These are phyloP conservation scores for Semotilus atromaculatus DNA, from an alignment of 2,797 vertebrate genomes.

Conservation along the genomic window DNA sequence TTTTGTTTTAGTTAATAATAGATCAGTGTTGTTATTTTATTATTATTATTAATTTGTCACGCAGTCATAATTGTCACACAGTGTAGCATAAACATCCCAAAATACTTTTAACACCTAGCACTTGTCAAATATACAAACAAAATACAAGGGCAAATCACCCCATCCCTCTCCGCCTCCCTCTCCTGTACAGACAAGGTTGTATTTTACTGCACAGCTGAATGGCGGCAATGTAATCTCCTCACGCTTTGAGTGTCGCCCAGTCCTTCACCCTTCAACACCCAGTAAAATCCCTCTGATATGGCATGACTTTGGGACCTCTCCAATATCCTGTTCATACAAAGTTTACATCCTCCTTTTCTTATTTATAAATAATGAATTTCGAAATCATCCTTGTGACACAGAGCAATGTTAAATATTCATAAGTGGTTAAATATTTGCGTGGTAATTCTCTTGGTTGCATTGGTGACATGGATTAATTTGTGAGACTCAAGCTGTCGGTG, in stretches of 20 bases:
- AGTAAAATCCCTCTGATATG: slow-evolving; percentile 41
- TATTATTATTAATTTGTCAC: too few relatives aligned
- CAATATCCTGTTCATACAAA: slow-evolving; percentile 1
- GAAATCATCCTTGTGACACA: not conserved
- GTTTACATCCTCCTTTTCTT: slow-evolving; percentile 8
- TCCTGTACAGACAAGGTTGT: slow-evolving; percentile 34
- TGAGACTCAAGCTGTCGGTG: slow-evolving; percentile 3
- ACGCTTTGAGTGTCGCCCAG: slow-evolving; percentile 31
- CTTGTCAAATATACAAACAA: slow-evolving; percentile 24
- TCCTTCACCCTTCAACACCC: slow-evolving; percentile 39
- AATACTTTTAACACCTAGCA: slow-evolving; percentile 11
- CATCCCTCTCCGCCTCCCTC: not conserved
- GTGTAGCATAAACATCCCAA: slow-evolving; percentile 3
- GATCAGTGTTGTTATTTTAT: too few relatives aligned
- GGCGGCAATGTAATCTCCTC: slow-evolving; percentile 37
- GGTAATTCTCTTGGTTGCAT: not conserved
- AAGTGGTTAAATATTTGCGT: not conserved
- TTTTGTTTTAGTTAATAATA: too few relatives aligned
- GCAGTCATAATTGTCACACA: not conserved
- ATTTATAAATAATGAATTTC: not conserved
- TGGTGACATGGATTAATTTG: not conserved
- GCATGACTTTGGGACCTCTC: slow-evolving; percentile 17
- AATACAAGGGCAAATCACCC: slow-evolving; percentile 18
- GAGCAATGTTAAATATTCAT: not conserved
- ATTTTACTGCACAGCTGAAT: slow-evolving; percentile 35